Conservation (phyloP, 2,888 invertebrate genomes). For the Anthoptus insignis region DNA sequence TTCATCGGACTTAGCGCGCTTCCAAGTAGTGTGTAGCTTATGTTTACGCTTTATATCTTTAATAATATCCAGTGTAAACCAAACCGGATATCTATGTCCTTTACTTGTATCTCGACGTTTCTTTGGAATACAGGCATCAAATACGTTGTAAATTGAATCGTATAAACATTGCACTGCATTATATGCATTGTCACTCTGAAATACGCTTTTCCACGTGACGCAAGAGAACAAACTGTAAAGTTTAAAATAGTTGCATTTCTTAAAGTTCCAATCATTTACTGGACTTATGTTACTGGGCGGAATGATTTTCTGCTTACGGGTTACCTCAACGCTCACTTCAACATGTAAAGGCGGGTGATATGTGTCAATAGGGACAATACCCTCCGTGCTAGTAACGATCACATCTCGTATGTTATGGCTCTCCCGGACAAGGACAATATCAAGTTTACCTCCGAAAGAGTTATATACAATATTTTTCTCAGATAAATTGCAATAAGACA, state of each 20-base stretch:
- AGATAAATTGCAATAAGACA: background rate
- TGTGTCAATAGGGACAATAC: too few species aligned
- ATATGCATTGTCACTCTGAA: background rate
- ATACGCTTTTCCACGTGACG: background rate
- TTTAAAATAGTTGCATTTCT: background rate
- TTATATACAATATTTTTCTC: background rate
- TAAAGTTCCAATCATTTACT: background rate
- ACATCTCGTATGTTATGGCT: background rate
- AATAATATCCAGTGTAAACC: background rate
- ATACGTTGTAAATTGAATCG: background rate
- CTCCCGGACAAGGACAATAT: slow-evolving; percentile 4
- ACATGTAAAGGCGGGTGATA: too few species aligned
- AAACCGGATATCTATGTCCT: background rate
- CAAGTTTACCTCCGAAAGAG: slow-evolving; percentile 5
- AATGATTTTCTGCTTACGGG: too few species aligned
- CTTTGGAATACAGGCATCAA: background rate
- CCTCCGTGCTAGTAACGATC: too few species aligned
- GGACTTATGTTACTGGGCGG: too few species aligned
- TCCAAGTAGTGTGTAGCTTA: background rate
- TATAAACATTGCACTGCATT: background rate
- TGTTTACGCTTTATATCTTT: background rate
- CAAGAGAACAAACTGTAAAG: background rate
- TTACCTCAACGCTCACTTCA: too few species aligned
- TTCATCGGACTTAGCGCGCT: background rate
- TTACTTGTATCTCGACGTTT: background rate